Base-by-base conservation (phyloP, 2,888 invertebrate species). In the Mythimna pallens region DNA sequence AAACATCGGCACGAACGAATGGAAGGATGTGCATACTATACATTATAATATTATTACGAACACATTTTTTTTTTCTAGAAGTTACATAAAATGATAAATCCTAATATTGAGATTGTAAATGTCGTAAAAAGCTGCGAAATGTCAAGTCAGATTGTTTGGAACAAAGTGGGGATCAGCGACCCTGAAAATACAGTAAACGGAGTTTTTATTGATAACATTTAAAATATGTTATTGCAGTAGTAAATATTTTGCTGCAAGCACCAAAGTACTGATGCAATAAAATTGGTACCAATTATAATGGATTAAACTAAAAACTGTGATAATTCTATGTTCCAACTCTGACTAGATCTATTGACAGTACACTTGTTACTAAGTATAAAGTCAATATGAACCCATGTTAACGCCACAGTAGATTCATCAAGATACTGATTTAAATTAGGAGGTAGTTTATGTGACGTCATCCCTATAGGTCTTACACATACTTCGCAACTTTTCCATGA, bases 61-160 rank as follows among this genome's bases (percentile, higher is more conserved):
- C 96, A 96, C 96, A 96, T 94, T 93, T 91, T 91, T 91, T 36
- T 92, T 91, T 88, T 91, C 89, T 91, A 92, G 89, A 93, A 91
- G 85, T 94, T 92, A 93, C 89, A 91, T 91, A 92, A 88, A 91
- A 88, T 89, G 89, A 92, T 93, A 94, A 91, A 93, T 90, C 89
- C 94, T 96, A 95, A 93, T 92, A 91, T 94, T 95, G 95, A 96
- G 96, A 96, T 96, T 96, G 93, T 91, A 89, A 86, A 83, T 93
- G 95, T 94, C 95, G 85, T 90, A 94, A 95, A 95, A 96, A 96
- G 95, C 93, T 95, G 96, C 96, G 96, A 96, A 94, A 93, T 89
- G 89, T 83, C 85, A 85, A 91, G 93, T 94, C 94, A 94, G 94
- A 92, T 86, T 83, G 80, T 81, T 91, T 93, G 93, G 93, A 93